phyloP scores from a whole-genome alignment of 1,140 invertebrate genomes.

The Sycophila sp. region DNA sequence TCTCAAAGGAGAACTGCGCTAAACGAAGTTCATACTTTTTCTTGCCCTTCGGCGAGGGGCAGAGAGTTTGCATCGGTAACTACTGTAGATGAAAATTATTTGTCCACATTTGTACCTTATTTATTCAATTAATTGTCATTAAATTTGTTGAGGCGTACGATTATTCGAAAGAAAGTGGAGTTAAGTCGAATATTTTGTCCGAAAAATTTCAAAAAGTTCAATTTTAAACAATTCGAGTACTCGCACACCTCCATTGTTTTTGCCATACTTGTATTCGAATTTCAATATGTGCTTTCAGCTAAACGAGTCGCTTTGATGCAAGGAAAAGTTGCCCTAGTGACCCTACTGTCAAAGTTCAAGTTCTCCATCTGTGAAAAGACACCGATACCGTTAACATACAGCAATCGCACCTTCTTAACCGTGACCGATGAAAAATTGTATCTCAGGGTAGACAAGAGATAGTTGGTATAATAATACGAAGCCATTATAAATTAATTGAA shows the following conservation, averaged over 20 bases:
- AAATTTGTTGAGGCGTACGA: too few species aligned
- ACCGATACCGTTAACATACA: slow-evolving; percentile 55
- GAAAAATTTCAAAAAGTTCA: too few species aligned
- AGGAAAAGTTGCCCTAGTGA: slow-evolving; percentile 54
- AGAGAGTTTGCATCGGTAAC: slow-evolving; percentile 70
- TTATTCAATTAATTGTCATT: background rate
- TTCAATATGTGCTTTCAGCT: slow-evolving; percentile 40
- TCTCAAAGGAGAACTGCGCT: slow-evolving; percentile 51
- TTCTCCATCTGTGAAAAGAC: slow-evolving; percentile 37
- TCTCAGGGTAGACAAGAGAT: slow-evolving; percentile 8
- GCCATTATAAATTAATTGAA: too few species aligned
- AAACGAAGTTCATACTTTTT: slow-evolving; percentile 58
- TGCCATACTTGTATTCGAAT: too few species aligned
- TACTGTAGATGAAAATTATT: background rate
- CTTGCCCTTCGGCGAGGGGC: slow-evolving; percentile 64
- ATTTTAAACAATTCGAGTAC: too few species aligned
- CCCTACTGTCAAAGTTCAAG: slow-evolving; percentile 31
- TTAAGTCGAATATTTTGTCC: too few species aligned
- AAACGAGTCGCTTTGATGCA: slow-evolving; percentile 61
- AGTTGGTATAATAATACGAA: background rate
- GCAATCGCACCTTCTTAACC: slow-evolving; percentile 48
- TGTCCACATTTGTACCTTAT: slow-evolving; percentile 38
- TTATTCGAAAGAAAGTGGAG: too few species aligned
- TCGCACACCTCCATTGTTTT: too few species aligned
- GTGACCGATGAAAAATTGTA: background rate